A percentile compares a stretch with the other conserved stretches of the same genome.
phyloP scores from a whole-genome alignment of 2,113 vertebrate species.

The Martes martes region DNA sequence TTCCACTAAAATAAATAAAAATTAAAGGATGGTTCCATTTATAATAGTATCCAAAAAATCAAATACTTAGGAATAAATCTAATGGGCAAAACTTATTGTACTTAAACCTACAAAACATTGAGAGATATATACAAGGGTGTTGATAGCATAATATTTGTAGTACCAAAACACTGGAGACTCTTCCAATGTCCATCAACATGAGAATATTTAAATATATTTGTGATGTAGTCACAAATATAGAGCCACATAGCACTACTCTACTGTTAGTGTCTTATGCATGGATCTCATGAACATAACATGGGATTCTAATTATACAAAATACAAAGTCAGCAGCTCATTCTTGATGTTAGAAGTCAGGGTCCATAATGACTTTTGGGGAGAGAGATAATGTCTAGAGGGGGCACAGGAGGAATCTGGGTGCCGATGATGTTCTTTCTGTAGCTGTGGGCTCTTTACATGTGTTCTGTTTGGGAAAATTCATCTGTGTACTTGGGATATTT shows the following conservation, averaged over 20 bases:
- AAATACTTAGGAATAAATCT: neutral
- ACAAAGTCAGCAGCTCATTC: neutral
- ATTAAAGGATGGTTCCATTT: neutral
- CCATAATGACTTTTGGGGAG: neutral
- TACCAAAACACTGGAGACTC: neutral
- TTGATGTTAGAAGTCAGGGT: neutral
- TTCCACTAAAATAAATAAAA: neutral
- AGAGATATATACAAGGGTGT: neutral
- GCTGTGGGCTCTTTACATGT: neutral
- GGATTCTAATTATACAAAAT: neutral
- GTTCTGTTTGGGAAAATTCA: neutral
- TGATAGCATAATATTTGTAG: neutral
- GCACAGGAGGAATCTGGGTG: neutral
- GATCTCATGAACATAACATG: neutral
- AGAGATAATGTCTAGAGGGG: neutral
- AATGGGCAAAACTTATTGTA: neutral
- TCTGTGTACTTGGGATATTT: neutral
- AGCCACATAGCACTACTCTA: accelerated
- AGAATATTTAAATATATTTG: neutral
- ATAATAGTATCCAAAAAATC: neutral
- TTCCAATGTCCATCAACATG: neutral
- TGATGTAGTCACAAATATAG: neutral
- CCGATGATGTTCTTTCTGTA: neutral
- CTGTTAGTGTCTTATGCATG: too few species aligned
- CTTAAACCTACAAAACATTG: neutral